Evolutionary conservation across 2,888 invertebrate species (phyloP).

Genomic region (Erebia aethiops): DNA sequence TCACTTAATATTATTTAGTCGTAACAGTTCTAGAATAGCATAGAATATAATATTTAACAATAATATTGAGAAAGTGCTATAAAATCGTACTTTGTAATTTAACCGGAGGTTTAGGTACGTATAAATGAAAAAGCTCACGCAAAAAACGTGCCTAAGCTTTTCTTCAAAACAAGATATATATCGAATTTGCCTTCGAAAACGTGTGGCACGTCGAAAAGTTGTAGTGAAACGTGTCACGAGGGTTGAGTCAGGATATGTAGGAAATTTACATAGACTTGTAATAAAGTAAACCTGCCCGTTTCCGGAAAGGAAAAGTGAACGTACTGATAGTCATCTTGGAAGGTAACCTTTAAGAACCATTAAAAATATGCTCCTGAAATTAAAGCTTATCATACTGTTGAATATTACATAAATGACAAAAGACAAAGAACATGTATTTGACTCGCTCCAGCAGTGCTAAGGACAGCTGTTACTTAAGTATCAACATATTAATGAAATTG

Average conservation of each 20-base stretch:
- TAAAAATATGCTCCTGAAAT: no score
- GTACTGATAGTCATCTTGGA: slow-evolving; percentile 20
- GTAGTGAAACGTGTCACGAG: slow-evolving; percentile 58
- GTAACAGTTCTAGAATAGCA: no score
- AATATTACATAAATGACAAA: no score
- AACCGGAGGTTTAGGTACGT: neutral
- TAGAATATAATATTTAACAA: no score
- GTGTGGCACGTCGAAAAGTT: slow-evolving; percentile 64
- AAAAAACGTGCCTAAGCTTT: slow-evolving; percentile 1
- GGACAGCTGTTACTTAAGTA: no score
- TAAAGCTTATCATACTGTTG: no score
- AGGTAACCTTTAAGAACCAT: slow-evolving; percentile 1
- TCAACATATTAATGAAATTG: no score
- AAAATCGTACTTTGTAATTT: no score
- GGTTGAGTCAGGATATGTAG: slow-evolving; percentile 51
- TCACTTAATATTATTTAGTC: no score
- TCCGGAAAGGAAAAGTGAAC: slow-evolving; percentile 38
- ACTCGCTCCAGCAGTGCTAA: no score
- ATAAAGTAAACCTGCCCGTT: slow-evolving; percentile 55
- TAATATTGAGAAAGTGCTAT: no score
- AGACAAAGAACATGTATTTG: no score
- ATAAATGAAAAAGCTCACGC: neutral
- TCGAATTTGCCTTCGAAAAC: slow-evolving; percentile 59
- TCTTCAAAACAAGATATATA: slow-evolving; percentile 8
- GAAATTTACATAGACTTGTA: slow-evolving; percentile 61